Evolutionary conservation across 2,888 invertebrate genomes (phyloP), one percentile per base, ranked within the genome.

Genomic region (Masnerella sp.): DNA sequence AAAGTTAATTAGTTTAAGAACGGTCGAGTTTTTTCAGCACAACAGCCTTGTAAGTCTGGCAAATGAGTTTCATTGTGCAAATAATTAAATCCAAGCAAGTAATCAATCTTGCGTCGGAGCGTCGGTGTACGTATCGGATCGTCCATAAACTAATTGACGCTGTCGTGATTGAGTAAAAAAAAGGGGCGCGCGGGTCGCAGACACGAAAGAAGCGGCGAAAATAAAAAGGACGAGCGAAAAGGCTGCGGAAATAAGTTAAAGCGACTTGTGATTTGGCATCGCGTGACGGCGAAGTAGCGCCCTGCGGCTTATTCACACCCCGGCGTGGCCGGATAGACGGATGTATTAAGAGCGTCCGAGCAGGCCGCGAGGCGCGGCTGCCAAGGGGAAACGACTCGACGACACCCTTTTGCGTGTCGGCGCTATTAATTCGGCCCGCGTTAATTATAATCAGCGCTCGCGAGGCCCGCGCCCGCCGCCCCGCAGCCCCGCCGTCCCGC

Each of bases 401-500:
- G 74, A 76, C 74, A 79, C 78, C 77, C 80, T 82, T 79, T 82
- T 79, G 82, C 82, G 80, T 82, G 82, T 78, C 78, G 78, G 78
- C 76, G 75, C 79, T 82, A 83, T 82, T 83, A 81, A 82, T 84
- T 82, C 81, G 82, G 69, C 74, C 75, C 76, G 79, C 82, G 84
- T 84, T 85, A 86, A 86, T 86, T 84, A 83, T 83, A 84, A 86
- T 85, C 83, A 83, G 77, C 78, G 79, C 71, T 70, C 75, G 77
- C 75, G 76, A 64, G 73, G 67, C 58, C 74, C n/a, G n/a, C 67
- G 58, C 75, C 72, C 70, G 71, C 65, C 67, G 32, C 11, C 59
- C 61, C 20, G 36, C 54, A n/a, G 69, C 59, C 75, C 72, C 70
- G 71, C 65, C 67, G 32, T 34, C 59, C 61, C 20, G 36, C 54